phyloP scores from a whole-genome alignment of 2,113 vertebrate genomes.

The Salvelinus fontinalis region DNA sequence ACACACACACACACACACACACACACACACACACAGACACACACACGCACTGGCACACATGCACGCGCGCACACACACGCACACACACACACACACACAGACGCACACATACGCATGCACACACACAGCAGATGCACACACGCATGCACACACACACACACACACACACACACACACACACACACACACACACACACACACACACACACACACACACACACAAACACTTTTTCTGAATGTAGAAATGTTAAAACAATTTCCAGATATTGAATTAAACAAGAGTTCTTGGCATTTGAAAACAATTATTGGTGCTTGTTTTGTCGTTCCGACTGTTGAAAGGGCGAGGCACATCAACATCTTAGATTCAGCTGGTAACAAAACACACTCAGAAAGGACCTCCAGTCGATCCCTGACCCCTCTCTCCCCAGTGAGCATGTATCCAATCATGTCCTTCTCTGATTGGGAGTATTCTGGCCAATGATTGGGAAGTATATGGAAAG shows the following conservation, averaged over 20 bases:
- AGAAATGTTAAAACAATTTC: slow-evolving; percentile 4
- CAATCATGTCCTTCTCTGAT: slow-evolving; percentile 8
- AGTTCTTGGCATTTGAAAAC: slow-evolving; percentile 28
- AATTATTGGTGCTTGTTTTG: slow-evolving; percentile 13
- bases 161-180: no score
- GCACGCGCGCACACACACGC: no score
- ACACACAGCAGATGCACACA: no score
- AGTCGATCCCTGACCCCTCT: background rate
- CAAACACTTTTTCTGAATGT: background rate
- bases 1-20: no score
- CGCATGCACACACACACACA: no score
- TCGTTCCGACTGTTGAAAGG: slow-evolving; percentile 5
- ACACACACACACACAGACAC: no score
- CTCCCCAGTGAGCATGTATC: background rate
- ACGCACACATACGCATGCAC: no score
- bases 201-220: no score
- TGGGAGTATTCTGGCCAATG: background rate
- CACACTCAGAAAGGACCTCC: background rate
- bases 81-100: no score
- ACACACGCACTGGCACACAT: no score
- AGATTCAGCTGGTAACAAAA: background rate
- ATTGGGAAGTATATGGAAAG: no score
- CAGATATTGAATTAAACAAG: slow-evolving; percentile 12
- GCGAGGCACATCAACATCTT: background rate
- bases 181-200: no score